Base-by-base conservation (phyloP, 2,797 vertebrate genomes). In the Rhinichthys osculus region DNA sequence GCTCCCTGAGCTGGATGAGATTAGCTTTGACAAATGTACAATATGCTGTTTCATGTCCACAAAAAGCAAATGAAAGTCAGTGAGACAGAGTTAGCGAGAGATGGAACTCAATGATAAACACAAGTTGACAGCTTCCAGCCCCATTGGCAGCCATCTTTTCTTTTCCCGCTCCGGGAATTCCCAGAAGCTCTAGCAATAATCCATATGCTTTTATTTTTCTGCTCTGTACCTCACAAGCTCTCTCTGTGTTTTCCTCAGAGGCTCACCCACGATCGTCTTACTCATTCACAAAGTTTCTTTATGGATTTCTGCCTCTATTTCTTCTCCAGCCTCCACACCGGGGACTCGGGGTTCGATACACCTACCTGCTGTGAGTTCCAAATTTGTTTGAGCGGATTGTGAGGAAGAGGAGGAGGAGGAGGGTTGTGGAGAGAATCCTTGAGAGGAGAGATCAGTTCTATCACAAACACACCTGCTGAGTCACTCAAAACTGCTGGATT, bases 201-300 rank as follows among this genome's bases (percentile, higher is more conserved):
- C 83, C 77, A 23, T 85, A 71, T 14, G 4, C 84, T 86, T 84
- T 76, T 89, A 42, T 77, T 78, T 74, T 82, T 82, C 62, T 74
- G 35, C 50, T 50, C 50, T 81, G 81, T 86, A 64, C 82, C 82
- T 90, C 89, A 89, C 77, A 82, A 85, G 87, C 89, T 91, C 87
- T 86, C 88, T 89, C 89, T 89, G 86, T 92, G 87, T 89, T 81
- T 86, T 90, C 90, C 90, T 84, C 71, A 81, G 87, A 74, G 83
- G 52, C 88, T 74, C 80, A 84, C 86, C 78, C 90, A 38, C 77
- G 21, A 50, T 80, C 69, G 21, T 54, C 87, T 86, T 86, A 90
- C 90, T 87, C 91, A 91, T 89, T 88, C 87, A 89, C 87, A 90
- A 84, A 90, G 89, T 89, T 89, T 87, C 90, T 88, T 67, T 21